These are phyloP conservation scores for Lophius piscatorius DNA, from an alignment of 2,113 vertebrate species.

Conservation along the genomic window DNA sequence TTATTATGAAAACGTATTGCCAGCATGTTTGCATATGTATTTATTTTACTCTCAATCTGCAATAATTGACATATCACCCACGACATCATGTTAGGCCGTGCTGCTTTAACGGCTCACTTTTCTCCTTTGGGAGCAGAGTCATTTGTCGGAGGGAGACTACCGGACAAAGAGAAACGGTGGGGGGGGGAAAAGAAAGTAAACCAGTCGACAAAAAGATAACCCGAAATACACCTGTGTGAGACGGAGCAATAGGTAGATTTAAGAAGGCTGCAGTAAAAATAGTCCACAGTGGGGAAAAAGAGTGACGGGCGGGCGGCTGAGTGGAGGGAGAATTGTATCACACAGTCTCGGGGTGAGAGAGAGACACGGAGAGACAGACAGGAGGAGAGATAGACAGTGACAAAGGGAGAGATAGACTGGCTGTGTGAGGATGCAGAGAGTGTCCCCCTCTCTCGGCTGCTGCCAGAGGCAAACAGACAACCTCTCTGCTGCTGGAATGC, in stretches of 20 bases:
- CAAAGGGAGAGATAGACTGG: conserved; percentile 76
- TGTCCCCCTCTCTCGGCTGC: conserved; percentile 79
- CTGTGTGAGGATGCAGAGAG: conserved; percentile 79
- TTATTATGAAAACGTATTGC: too few relatives aligned
- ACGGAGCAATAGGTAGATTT: conserved; percentile 54
- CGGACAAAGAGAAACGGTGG: conserved; percentile 16
- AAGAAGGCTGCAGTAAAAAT: conserved; percentile 47
- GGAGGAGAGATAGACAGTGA: conserved; percentile 74
- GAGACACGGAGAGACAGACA: conserved; percentile 73
- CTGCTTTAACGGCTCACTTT: neutral
- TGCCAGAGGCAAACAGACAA: conserved; percentile 82
- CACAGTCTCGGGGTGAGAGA: conserved; percentile 62
- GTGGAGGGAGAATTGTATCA: conserved; percentile 53
- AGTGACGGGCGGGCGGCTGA: conserved; percentile 58
- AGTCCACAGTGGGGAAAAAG: conserved; percentile 65
- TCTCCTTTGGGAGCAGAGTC: neutral
- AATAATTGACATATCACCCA: too few relatives aligned
- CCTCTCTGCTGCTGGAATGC: conserved; percentile 78
- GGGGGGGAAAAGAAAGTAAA: conserved; percentile 40
- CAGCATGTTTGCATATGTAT: too few relatives aligned
- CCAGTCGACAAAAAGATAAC: conserved; percentile 47
- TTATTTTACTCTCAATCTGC: too few relatives aligned
- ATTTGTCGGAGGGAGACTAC: neutral
- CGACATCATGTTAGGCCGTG: too few relatives aligned
- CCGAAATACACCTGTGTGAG: conserved; percentile 52